phyloP scores from a whole-genome alignment of 2,888 invertebrate genomes.

The Callosobruchus maculatus region DNA sequence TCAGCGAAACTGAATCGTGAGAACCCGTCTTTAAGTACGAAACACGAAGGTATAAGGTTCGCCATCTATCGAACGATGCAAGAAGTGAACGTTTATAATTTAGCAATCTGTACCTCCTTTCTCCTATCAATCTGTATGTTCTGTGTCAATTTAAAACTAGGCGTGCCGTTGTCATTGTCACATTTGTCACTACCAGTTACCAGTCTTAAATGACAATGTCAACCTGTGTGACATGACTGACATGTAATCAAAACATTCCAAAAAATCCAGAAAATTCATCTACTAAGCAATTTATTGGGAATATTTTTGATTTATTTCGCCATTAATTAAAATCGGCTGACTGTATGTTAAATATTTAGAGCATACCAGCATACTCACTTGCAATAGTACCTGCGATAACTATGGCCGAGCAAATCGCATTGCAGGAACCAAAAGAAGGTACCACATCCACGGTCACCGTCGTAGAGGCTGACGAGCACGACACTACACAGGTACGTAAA shows the following conservation, averaged over 20 bases:
- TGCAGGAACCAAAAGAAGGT: slow-evolving; percentile 32
- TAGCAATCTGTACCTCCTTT: neutral
- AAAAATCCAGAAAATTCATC: neutral
- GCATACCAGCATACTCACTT: neutral
- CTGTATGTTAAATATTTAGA: neutral
- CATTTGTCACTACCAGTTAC: neutral
- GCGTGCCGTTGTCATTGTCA: neutral
- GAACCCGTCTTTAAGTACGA: too few species aligned
- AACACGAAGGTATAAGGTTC: neutral
- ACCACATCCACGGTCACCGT: slow-evolving; percentile 41
- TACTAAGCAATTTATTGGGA: neutral
- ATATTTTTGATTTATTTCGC: neutral
- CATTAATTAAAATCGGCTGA: neutral
- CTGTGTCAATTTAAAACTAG: neutral
- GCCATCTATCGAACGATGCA: neutral
- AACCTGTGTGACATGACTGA: neutral
- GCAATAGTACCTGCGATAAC: slow-evolving; percentile 1
- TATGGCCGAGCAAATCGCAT: slow-evolving; percentile 35
- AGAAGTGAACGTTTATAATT: neutral
- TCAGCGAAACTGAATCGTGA: too few species aligned
- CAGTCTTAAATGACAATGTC: too few species aligned
- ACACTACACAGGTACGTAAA: slow-evolving; percentile 35
- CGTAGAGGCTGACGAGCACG: slow-evolving; percentile 36
- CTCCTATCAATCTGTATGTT: neutral
- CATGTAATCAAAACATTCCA: neutral